Conservation (phyloP, 2,888 invertebrate genomes). For the Apodemia mormo region DNA sequence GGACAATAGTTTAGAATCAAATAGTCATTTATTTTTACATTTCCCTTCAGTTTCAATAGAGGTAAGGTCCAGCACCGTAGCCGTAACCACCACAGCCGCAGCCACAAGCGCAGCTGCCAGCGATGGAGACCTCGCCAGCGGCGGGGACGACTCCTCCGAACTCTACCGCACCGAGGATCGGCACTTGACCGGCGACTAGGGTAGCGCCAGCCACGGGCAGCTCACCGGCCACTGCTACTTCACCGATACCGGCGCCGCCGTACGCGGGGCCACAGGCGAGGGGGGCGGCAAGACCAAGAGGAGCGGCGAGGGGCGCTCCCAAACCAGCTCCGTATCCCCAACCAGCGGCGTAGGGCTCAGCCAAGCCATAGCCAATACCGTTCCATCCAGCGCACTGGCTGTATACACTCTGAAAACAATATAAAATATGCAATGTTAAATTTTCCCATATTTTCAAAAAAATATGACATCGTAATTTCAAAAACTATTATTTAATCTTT, state of each 20-base stretch:
- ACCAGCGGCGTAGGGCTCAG: no score
- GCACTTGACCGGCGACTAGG: conserved; percentile 46
- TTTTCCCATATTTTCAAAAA: no score
- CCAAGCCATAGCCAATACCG: no score
- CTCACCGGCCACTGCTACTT: conserved; percentile 42
- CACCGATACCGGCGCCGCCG: conserved; percentile 45
- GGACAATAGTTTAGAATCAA: no score
- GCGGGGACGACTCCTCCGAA: conserved; percentile 46
- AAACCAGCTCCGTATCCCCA: no score
- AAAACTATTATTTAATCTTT: no score
- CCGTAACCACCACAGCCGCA: conserved; percentile 29
- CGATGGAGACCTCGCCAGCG: conserved; percentile 41
- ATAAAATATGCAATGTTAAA: no score
- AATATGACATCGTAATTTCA: no score
- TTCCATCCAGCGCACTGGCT: no score
- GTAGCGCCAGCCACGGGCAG: conserved; percentile 44
- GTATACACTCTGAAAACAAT: no score
- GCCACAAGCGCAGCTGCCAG: no score
- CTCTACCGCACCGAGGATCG: conserved; percentile 48
- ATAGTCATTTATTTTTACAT: no score
- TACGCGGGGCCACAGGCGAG: conserved; percentile 31
- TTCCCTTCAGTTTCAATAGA: neutral
- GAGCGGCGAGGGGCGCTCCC: neutral
- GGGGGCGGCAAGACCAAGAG: conserved; percentile 20
- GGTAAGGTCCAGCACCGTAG: neutral